These are phyloP conservation scores for Caenorhabditis virilis DNA, from an alignment of 2,888 invertebrate species.

Conservation along the genomic window DNA sequence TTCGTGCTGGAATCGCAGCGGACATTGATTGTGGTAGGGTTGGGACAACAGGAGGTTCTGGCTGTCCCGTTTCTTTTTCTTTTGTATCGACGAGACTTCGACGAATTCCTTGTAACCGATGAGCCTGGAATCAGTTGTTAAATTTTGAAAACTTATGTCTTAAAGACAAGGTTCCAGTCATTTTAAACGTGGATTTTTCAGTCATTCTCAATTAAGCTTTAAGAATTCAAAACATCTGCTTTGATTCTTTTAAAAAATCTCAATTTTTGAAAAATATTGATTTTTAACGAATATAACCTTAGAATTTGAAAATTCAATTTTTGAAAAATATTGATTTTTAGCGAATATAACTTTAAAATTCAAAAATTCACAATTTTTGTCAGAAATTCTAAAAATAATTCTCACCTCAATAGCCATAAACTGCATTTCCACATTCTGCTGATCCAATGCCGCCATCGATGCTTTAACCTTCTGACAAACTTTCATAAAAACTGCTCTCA, in stretches of 20 bases:
- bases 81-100: conserved; percentile 44
- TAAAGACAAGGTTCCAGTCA: neutral
- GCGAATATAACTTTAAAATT: neutral
- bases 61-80: conserved; percentile 5
- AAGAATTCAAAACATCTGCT: neutral
- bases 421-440: conserved; percentile 47
- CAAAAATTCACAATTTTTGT: neutral
- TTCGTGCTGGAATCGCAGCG: conserved; percentile 1
- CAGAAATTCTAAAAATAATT: neutral
- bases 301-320: neutral
- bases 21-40: neutral
- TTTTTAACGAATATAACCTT: neutral
- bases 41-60: neutral
- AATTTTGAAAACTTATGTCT: neutral
- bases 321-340: neutral
- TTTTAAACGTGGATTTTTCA: neutral
- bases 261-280: neutral
- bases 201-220: neutral
- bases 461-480: conserved; percentile 35
- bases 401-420: conserved; percentile 44
- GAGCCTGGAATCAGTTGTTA: conserved; percentile 12
- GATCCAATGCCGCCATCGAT: conserved; percentile 33
- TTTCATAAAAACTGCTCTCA: conserved; percentile 55
- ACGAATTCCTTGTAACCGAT: conserved; percentile 42
- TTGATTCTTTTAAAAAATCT: neutral